Evolutionary conservation across 2,113 vertebrate genomes (phyloP), one percentile per base, ranked within the genome.

Genomic region (Myxocyprinus asiaticus): DNA sequence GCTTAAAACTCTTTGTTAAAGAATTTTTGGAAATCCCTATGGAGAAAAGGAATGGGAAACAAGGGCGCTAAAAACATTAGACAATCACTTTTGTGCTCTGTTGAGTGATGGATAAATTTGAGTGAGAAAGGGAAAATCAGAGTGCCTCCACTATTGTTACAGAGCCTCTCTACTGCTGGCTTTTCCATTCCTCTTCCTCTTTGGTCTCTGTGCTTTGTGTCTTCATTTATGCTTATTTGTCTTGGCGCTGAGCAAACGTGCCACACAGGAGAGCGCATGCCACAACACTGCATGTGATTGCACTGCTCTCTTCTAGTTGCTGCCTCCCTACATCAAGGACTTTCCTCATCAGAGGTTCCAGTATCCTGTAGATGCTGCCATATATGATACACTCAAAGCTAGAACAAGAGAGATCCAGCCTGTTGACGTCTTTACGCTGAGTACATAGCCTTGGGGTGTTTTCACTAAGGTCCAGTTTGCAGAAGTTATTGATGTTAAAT

Each of bases 151-250:
- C 22, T 33, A 53, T 17, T 12, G 47, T 69, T 53, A 33, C 15
- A 53, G 76, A 76, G 22, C 48, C 71, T 14, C 14, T 74, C 71
- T 74, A 6, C 58, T n/a, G 4, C 44, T 43, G 10, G 43, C 55
- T 62, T 62, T 22, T 59, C 56, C 14, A 15, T 56, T 74, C 58
- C 71, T 74, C 58, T 59, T 62, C 43, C 58, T 74, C 33, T 44
- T 62, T 74, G 47, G 55, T 56, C 51, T 66, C 17, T 76, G 61
- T 43, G 15, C 53, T 58, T 62, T 80, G 59, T 72, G 17, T 64
- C 55, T 56, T 62, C 14, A 11, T 63, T 50, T 68, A 51, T 67
- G 65, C 56, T 12, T 75, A 8, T 77, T 12, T 64, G 58, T 67
- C 55, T 68, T 50, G 67, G 51, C 17, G 5, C n/a, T 7, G 48